phyloP scores from a whole-genome alignment of 2,113 vertebrate genomes.

The Terrapene triunguis region DNA sequence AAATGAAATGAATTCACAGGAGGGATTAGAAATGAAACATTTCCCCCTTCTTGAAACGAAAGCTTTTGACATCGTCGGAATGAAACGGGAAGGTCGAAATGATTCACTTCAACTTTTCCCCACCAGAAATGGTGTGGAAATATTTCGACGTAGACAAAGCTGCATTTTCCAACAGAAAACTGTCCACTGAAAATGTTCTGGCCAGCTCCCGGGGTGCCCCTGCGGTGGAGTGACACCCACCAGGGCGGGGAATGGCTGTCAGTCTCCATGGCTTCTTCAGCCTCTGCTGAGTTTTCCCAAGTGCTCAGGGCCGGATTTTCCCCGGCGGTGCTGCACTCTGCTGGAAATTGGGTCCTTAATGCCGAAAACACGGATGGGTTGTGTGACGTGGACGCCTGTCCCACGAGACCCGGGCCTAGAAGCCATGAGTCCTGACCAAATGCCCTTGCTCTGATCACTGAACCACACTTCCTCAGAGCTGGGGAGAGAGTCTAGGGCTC shows the following conservation, averaged over 20 bases:
- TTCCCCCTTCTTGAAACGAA: not conserved
- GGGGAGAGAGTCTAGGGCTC: not conserved
- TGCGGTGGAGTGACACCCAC: not conserved
- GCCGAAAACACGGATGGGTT: not conserved
- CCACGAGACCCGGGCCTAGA: not conserved
- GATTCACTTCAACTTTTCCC: not conserved
- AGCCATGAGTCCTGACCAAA: not conserved
- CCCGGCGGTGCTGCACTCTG: not conserved
- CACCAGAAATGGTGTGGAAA: not conserved
- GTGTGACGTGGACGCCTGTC: not conserved
- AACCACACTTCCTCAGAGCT: not conserved
- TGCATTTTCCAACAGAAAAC: not conserved
- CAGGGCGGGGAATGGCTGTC: not conserved
- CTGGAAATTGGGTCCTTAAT: not conserved
- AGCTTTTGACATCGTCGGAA: not conserved
- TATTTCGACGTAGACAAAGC: rapidly evolving
- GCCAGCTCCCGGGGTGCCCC: rapidly evolving
- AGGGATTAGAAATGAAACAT: not conserved
- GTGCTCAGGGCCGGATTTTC: not conserved
- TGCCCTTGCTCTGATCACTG: not conserved
- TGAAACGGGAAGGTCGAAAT: not conserved
- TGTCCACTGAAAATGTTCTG: not conserved
- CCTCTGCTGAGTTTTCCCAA: not conserved
- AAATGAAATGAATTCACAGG: not conserved
- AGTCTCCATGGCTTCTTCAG: rapidly evolving